phyloP scores from a whole-genome alignment of 1,140 invertebrate genomes.

The Myzus persicae region DNA sequence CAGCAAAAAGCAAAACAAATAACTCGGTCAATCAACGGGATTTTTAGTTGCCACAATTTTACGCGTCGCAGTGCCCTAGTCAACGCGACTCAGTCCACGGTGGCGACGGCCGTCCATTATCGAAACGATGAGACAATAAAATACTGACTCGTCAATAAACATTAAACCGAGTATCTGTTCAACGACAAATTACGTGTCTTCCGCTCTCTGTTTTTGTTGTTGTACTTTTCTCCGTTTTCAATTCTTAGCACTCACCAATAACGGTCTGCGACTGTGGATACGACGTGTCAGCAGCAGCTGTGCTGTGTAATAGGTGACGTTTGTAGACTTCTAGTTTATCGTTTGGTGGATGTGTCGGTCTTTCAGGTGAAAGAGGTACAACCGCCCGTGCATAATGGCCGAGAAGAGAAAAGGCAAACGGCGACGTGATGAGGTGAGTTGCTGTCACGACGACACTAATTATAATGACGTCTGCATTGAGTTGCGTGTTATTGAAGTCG shows the following conservation, averaged over 20 bases:
- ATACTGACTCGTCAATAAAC: background rate
- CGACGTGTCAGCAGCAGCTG: background rate
- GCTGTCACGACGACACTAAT: background rate
- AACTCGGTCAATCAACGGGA: constrained; percentile 57
- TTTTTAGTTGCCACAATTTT: background rate
- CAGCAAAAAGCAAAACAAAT: constrained; percentile 22
- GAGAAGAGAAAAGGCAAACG: constrained; percentile 73
- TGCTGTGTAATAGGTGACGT: background rate
- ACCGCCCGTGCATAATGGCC: constrained; percentile 69
- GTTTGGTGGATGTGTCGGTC: background rate
- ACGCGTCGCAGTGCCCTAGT: background rate
- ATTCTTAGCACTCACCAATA: background rate
- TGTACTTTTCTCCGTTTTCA: background rate
- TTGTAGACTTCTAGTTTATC: background rate
- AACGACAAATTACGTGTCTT: background rate
- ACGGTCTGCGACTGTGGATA: no score
- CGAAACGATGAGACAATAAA: background rate
- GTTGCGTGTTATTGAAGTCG: background rate
- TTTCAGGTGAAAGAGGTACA: background rate
- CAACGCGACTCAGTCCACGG: background rate
- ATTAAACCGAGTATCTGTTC: background rate
- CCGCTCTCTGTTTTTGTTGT: background rate
- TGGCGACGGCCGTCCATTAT: background rate
- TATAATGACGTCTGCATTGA: background rate
- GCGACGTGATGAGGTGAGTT: constrained; percentile 69